Evolutionary conservation across 2,797 vertebrate genomes (phyloP).

Genomic region (Xenops minutus): DNA sequence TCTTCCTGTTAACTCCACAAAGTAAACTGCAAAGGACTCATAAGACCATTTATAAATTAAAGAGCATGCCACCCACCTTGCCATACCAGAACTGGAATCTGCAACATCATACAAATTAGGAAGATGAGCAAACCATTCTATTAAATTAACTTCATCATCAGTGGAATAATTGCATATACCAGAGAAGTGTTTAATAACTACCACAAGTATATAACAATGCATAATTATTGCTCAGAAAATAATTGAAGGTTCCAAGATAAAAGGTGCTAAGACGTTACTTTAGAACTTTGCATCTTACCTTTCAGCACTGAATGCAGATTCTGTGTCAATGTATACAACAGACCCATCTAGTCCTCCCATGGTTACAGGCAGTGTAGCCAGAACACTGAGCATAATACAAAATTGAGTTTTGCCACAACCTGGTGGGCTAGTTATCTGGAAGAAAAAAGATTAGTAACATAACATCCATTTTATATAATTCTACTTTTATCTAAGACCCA

Average conservation of each 20-base stretch:
- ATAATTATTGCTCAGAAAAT: background rate
- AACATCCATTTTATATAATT: background rate
- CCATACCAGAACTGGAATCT: background rate
- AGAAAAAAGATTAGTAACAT: background rate
- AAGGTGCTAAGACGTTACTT: background rate
- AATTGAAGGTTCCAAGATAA: background rate
- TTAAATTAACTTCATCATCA: background rate
- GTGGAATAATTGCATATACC: background rate
- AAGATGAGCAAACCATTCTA: background rate
- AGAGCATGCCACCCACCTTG: background rate
- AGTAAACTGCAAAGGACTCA: background rate
- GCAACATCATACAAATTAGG: background rate
- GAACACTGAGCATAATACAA: slow-evolving; percentile 83
- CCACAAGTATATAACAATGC: background rate
- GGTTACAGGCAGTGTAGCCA: slow-evolving; percentile 79
- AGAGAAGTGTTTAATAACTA: background rate
- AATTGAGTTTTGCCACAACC: slow-evolving; percentile 89
- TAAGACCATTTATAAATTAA: background rate
- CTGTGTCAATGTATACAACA: slow-evolving; percentile 85
- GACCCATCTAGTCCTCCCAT: slow-evolving; percentile 81
- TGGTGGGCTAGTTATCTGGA: slow-evolving; percentile 82
- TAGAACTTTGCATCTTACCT: slow-evolving; percentile 70
- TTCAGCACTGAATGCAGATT: slow-evolving; percentile 85
- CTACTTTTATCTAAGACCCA: background rate
- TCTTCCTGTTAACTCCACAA: background rate